These are phyloP conservation scores for Osmerus eperlanus DNA, from an alignment of 2,113 vertebrate species.

Conservation along the genomic window DNA sequence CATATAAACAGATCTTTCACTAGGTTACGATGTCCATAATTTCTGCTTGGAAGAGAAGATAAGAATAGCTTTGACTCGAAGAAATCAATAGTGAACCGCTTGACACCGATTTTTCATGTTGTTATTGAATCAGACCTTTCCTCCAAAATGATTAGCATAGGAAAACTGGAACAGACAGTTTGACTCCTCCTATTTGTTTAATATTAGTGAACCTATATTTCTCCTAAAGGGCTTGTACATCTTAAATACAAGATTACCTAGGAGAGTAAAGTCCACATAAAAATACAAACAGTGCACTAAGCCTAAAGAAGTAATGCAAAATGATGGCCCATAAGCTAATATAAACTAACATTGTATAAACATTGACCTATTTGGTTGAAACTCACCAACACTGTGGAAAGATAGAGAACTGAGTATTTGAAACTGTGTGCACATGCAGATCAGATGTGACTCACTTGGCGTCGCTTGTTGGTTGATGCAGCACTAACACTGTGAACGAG, in stretches of 20 bases:
- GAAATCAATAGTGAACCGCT: not conserved
- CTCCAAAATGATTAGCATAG: not conserved
- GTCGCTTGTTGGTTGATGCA: conserved; percentile 11
- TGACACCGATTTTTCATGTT: not conserved
- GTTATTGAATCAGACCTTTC: not conserved
- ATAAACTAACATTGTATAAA: not conserved
- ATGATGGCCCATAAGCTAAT: too few relatives aligned
- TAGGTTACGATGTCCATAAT: not conserved
- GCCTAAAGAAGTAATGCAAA: too few relatives aligned
- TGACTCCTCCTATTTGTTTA: too few relatives aligned
- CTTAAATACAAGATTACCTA: too few relatives aligned
- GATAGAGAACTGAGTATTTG: not conserved
- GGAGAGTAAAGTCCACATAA: too few relatives aligned
- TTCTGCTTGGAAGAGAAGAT: not conserved
- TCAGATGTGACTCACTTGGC: not conserved
- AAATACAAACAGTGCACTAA: too few relatives aligned
- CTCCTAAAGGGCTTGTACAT: too few relatives aligned
- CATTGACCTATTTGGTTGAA: not conserved
- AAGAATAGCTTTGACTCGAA: not conserved
- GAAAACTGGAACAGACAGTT: not conserved
- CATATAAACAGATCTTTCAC: not conserved
- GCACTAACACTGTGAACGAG: conserved; percentile 17
- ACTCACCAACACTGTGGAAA: too few relatives aligned
- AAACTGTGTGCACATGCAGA: not conserved
- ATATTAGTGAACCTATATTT: too few relatives aligned